Evolutionary conservation across 2,888 invertebrate species (phyloP).

Genomic region (Philaethria dido): DNA sequence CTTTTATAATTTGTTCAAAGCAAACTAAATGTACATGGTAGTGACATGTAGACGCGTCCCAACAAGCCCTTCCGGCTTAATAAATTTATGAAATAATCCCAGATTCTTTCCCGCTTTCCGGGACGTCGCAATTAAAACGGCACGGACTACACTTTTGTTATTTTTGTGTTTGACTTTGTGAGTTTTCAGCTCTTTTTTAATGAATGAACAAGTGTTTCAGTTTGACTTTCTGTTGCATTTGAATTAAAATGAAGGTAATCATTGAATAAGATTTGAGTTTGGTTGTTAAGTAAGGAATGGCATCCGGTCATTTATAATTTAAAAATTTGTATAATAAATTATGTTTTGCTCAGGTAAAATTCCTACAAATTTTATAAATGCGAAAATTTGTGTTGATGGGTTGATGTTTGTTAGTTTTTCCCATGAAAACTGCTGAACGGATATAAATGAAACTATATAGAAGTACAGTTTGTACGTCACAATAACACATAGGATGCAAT

Average conservation of each 20-base stretch:
- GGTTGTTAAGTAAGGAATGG: neutral
- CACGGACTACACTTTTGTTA: conserved; percentile 38
- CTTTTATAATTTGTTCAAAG: neutral
- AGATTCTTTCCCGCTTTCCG: conserved; percentile 38
- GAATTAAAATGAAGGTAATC: conserved; percentile 27
- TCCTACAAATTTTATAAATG: too few relatives aligned
- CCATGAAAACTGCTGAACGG: too few relatives aligned
- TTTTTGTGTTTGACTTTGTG: conserved; percentile 43
- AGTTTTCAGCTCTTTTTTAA: conserved; percentile 38
- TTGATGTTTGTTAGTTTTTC: too few relatives aligned
- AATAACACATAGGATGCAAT: too few relatives aligned
- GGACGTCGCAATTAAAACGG: conserved; percentile 42
- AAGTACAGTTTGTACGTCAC: too few relatives aligned
- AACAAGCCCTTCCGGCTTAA: conserved; percentile 40
- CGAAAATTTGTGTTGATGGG: too few relatives aligned
- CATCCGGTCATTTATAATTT: neutral
- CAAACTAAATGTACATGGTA: neutral
- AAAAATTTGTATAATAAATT: too few relatives aligned
- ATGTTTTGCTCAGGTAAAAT: too few relatives aligned
- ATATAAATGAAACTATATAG: too few relatives aligned
- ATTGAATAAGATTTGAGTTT: conserved; percentile 18
- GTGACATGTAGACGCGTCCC: conserved; percentile 17
- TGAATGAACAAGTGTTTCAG: conserved; percentile 41
- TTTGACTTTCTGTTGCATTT: conserved; percentile 36
- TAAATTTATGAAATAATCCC: conserved; percentile 44